Percentiles rank a stretch among this genome's conserved stretches.
Conservation (phyloP, 2,888 invertebrate genomes). For the Caenorhabditis sp. region DNA sequence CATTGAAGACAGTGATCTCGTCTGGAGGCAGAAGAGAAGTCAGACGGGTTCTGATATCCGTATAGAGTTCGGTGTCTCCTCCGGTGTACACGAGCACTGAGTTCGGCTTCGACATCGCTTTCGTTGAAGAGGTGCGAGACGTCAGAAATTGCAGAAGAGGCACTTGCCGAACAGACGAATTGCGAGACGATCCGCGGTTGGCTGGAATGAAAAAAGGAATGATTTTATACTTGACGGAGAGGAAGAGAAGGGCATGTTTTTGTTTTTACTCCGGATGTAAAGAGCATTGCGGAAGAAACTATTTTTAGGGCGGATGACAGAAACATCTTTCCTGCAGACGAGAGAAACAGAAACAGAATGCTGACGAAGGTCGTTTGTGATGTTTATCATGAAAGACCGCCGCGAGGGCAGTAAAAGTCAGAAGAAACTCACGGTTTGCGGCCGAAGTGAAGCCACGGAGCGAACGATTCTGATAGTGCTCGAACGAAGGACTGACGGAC, state of each 20-base stretch:
- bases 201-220: constrained; percentile 24
- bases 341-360: neutral
- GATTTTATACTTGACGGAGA: no score
- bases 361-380: constrained; percentile 35
- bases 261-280: no score
- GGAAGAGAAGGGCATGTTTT: no score
- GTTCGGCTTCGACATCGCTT: constrained; percentile 51
- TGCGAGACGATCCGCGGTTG: constrained; percentile 28
- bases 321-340: constrained; percentile 12
- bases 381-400: constrained; percentile 17
- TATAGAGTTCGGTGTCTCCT: constrained; percentile 64
- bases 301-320: neutral
- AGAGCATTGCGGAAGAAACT: neutral
- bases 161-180: constrained; percentile 23
- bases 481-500: constrained; percentile 51
- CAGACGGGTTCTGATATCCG: constrained; percentile 64
- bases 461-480: constrained; percentile 52
- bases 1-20: constrained; percentile 73
- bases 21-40: constrained; percentile 66
- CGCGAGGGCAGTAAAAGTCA: neutral
- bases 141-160: constrained; percentile 36
- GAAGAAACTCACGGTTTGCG: constrained; percentile 49
- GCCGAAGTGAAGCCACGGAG: constrained; percentile 53
- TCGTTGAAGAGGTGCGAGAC: constrained; percentile 27
- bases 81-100: constrained; percentile 75